Evolutionary conservation across 2,797 vertebrate species (phyloP).

Genomic region (Callimico goeldii): DNA sequence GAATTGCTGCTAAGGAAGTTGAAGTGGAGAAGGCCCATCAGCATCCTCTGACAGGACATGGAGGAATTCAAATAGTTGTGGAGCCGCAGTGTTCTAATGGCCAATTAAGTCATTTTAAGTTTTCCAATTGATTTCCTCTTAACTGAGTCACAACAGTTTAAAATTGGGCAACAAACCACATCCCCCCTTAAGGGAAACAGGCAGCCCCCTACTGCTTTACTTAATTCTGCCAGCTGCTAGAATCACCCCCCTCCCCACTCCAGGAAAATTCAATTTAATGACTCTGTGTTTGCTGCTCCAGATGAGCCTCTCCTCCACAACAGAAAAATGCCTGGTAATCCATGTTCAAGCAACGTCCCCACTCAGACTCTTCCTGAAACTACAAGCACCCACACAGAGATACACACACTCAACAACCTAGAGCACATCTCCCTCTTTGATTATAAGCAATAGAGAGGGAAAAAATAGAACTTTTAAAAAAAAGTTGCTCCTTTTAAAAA

Average conservation of each 20-base stretch:
- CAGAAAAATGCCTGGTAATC: not conserved
- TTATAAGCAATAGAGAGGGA: not conserved
- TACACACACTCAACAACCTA: not conserved
- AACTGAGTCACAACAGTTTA: constrained; percentile 56
- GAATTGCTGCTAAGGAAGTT: not conserved
- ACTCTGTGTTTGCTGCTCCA: not conserved
- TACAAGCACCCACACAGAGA: not conserved
- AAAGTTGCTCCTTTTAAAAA: no score
- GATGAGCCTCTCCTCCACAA: not conserved
- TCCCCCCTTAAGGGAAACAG: constrained; percentile 17
- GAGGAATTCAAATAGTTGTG: not conserved
- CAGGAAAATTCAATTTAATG: constrained; percentile 57
- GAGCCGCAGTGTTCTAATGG: not conserved
- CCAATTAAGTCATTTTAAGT: constrained; percentile 43
- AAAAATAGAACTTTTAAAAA: not conserved
- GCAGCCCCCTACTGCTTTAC: constrained; percentile 31
- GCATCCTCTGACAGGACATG: not conserved
- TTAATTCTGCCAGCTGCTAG: constrained; percentile 60
- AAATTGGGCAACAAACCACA: constrained; percentile 1
- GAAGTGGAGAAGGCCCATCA: not conserved
- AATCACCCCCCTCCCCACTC: not conserved
- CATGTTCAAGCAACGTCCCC: not conserved
- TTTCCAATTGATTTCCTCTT: constrained; percentile 59
- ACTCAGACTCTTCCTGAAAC: not conserved
- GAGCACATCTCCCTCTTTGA: not conserved